These are phyloP conservation scores for Macrostomum lignano DNA, from an alignment of 1,140 invertebrate genomes.

Conservation along the genomic window DNA sequence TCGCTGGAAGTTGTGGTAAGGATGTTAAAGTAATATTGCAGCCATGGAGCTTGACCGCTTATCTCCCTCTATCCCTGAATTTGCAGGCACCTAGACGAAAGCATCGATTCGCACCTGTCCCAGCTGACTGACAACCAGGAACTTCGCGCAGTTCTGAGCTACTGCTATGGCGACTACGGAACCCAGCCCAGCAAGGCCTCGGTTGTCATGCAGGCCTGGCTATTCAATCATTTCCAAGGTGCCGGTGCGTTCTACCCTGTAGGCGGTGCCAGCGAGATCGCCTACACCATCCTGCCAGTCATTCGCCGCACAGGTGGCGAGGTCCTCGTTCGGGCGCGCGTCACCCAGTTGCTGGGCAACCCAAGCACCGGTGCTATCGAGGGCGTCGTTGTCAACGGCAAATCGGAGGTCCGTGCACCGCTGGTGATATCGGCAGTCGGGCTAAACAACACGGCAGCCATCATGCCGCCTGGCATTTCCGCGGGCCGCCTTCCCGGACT, in stretches of 20 bases:
- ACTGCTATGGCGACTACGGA: too few species aligned
- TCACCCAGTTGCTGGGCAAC: slow-evolving; percentile 17
- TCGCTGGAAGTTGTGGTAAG: too few species aligned
- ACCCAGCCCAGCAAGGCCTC: too few species aligned
- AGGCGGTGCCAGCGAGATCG: slow-evolving; percentile 27
- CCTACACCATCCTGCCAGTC: slow-evolving; percentile 21
- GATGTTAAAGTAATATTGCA: too few species aligned
- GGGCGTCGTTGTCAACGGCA: slow-evolving; percentile 12
- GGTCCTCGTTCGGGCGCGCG: slow-evolving; percentile 23
- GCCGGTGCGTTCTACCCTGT: slow-evolving; percentile 22
- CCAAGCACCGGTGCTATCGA: slow-evolving; percentile 13
- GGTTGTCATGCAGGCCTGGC: slow-evolving; percentile 18
- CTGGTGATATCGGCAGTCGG: slow-evolving; percentile 26
- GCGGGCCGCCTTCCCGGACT: background rate
- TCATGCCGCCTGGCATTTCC: slow-evolving; percentile 13
- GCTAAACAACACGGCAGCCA: slow-evolving; percentile 16
- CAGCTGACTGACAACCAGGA: too few species aligned
- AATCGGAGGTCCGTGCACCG: slow-evolving; percentile 15
- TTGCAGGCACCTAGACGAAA: too few species aligned
- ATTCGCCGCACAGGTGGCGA: slow-evolving; percentile 23
- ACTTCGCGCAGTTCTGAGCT: too few species aligned
- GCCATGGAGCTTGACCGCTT: too few species aligned
- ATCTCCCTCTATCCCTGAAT: too few species aligned
- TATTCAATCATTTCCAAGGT: slow-evolving; percentile 22
- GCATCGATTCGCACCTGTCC: too few species aligned